Conservation (phyloP, 2,888 invertebrate species). For the Eristalinus aeneus region DNA sequence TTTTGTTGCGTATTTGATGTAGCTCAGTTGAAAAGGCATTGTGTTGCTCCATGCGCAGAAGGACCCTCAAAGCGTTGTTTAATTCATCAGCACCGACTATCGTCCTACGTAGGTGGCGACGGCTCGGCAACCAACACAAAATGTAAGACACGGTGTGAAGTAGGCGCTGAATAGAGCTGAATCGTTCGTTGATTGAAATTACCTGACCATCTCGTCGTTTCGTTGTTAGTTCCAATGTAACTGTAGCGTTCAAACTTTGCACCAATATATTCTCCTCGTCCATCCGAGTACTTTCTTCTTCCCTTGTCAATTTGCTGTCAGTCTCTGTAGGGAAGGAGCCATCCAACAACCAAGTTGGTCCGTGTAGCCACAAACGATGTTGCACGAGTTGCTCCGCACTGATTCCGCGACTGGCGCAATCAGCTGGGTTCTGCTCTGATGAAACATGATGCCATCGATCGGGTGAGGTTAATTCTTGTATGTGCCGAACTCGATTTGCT, state of each 20-base stretch:
- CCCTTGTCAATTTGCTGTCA: background rate
- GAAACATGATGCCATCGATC: slow-evolving; percentile 15
- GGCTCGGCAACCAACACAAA: background rate
- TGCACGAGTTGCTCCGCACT: too few relatives aligned
- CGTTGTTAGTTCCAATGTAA: background rate
- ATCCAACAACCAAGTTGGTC: too few relatives aligned
- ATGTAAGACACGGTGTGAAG: background rate
- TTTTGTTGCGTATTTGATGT: background rate
- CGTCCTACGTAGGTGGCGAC: background rate
- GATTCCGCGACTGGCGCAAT: slow-evolving; percentile 1
- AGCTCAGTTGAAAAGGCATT: background rate
- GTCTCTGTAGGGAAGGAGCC: background rate
- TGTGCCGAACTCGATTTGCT: slow-evolving; percentile 20
- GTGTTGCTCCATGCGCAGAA: background rate
- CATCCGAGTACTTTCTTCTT: background rate
- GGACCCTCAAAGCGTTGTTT: background rate
- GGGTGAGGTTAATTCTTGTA: background rate
- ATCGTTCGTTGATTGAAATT: background rate
- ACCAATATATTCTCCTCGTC: background rate
- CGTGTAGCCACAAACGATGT: too few relatives aligned
- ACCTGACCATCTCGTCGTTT: background rate
- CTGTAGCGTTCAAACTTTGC: background rate
- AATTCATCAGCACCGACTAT: background rate
- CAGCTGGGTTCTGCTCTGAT: slow-evolving; percentile 16
- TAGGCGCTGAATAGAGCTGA: background rate